Conservation (phyloP, 2,113 vertebrate genomes). For the Caretta caretta region DNA sequence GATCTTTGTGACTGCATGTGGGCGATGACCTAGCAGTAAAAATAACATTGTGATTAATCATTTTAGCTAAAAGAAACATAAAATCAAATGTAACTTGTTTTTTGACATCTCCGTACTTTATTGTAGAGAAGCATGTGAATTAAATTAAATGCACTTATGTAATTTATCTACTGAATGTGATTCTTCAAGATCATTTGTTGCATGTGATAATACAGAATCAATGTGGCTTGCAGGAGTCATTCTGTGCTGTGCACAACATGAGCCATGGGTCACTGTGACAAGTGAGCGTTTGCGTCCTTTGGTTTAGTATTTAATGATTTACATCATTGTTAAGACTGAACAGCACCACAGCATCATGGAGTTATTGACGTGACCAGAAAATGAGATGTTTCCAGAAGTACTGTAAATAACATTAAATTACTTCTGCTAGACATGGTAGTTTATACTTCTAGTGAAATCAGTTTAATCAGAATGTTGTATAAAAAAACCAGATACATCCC, state of each 20-base stretch:
- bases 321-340: not conserved
- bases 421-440: not conserved
- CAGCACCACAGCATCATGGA: constrained; percentile 25
- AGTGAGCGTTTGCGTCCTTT: constrained; percentile 12
- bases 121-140: constrained; percentile 39
- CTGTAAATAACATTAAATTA: constrained; percentile 26
- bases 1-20: not conserved
- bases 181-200: constrained; percentile 48
- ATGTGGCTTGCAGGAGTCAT: constrained; percentile 18
- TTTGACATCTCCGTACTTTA: constrained; percentile 44
- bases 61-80: constrained; percentile 18
- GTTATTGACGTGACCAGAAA: constrained; percentile 25
- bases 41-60: constrained; percentile 50
- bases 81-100: constrained; percentile 42
- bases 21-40: constrained; percentile 36
- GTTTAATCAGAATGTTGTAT: constrained; percentile 13
- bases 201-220: constrained; percentile 46
- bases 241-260: not conserved
- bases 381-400: constrained; percentile 7
- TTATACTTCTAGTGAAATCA: constrained; percentile 12
- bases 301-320: constrained; percentile 55
- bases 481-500: too few species aligned
- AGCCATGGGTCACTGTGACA: constrained; percentile 32
- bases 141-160: constrained; percentile 58
- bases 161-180: constrained; percentile 43